These are phyloP conservation scores for Philereme vetulata DNA, from an alignment of 2,888 invertebrate genomes.

Conservation along the genomic window DNA sequence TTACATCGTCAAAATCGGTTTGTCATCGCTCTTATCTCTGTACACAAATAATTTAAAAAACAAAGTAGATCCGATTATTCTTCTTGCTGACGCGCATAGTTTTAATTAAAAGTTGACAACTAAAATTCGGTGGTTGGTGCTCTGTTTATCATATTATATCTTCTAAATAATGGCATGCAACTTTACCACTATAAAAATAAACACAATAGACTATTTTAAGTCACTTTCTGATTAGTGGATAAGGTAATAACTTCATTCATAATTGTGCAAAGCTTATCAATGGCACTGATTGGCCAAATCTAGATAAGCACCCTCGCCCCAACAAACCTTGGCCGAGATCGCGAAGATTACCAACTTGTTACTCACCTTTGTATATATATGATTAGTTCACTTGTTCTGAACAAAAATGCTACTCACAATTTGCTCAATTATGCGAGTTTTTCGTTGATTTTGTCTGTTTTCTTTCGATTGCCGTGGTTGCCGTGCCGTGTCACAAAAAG, in stretches of 20 bases:
- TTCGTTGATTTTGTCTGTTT: neutral
- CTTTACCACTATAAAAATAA: neutral
- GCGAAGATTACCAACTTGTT: constrained; percentile 31
- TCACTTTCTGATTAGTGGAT: neutral
- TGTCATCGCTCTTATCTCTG: no score
- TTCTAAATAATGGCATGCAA: neutral
- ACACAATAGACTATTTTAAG: neutral
- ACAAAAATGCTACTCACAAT: constrained; percentile 2
- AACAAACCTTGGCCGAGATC: constrained; percentile 46
- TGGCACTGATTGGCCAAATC: constrained; percentile 73
- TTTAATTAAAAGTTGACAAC: no score
- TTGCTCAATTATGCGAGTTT: constrained; percentile 1
- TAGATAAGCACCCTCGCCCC: constrained; percentile 62
- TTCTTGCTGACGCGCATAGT: no score
- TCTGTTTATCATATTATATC: no score
- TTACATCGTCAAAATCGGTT: no score
- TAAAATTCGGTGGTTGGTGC: no score
- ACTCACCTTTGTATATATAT: constrained; percentile 48
- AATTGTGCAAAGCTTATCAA: constrained; percentile 46
- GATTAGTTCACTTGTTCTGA: constrained; percentile 59
- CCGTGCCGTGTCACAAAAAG: no score
- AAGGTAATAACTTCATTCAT: constrained; percentile 18
- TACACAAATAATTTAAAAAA: no score
- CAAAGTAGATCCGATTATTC: no score
- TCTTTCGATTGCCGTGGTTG: neutral